A percentile compares a stretch with the other conserved stretches of the same genome.
phyloP scores from a whole-genome alignment of 2,797 vertebrate genomes.

The Dromococcyx pavoninus region DNA sequence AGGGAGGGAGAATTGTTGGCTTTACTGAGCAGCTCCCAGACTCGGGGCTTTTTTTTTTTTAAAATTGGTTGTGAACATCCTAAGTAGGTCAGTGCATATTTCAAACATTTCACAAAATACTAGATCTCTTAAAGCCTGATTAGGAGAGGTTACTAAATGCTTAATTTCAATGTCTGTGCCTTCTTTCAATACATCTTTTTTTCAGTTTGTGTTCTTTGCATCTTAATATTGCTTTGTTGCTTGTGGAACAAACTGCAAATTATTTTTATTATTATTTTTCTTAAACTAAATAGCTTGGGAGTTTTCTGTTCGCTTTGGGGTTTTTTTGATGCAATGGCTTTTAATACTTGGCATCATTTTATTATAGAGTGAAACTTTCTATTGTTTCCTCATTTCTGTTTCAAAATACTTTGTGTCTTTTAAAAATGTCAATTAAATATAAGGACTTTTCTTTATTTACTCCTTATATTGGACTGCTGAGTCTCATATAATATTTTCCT shows the following conservation, averaged over 20 bases:
- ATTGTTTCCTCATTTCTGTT: slow-evolving; percentile 26
- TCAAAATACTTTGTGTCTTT: not conserved
- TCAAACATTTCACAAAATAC: slow-evolving; percentile 23
- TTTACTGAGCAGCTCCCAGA: not conserved
- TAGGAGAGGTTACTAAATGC: slow-evolving; percentile 15
- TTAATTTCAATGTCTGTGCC: not conserved
- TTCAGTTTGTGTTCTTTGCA: not conserved
- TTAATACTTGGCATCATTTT: not conserved
- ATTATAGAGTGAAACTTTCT: not conserved
- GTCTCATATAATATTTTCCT: not conserved
- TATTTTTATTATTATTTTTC: not conserved
- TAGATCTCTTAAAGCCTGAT: slow-evolving; percentile 44
- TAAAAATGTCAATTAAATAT: not conserved
- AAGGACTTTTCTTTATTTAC: not conserved
- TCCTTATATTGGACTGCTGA: not conserved
- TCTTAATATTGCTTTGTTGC: not conserved
- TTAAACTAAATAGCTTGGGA: not conserved
- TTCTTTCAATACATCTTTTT: not conserved
- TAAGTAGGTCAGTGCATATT: slow-evolving; percentile 56
- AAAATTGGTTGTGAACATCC: not conserved
- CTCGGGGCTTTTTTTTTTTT: not conserved
- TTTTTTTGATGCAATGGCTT: not conserved
- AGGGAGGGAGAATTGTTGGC: not conserved
- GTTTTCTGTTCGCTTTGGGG: not conserved
- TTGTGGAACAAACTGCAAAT: slow-evolving; percentile 2